Conservation (phyloP, 2,888 invertebrate species). For the Eristalinus aeneus region DNA sequence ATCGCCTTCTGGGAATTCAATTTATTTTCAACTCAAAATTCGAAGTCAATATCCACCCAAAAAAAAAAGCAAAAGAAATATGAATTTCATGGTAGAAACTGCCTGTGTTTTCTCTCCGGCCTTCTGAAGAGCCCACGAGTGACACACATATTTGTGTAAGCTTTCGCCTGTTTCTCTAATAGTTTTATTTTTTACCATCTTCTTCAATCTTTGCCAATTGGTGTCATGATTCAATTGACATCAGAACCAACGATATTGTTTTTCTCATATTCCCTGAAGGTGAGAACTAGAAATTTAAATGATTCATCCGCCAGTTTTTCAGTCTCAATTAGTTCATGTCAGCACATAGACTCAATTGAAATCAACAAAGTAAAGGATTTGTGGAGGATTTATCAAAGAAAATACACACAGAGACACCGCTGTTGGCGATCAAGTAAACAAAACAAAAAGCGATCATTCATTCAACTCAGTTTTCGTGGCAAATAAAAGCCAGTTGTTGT, state of each 20-base stretch:
- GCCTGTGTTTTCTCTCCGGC: background rate
- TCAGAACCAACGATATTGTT: background rate
- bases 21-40: background rate
- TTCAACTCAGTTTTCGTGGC: background rate
- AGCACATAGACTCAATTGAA: background rate
- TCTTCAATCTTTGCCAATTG: background rate
- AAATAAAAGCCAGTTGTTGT: background rate
- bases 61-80: background rate
- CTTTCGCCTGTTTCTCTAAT: background rate
- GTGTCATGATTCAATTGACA: background rate
- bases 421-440: background rate
- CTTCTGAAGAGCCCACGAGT: constrained; percentile 1
- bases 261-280: background rate
- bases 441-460: background rate
- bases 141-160: background rate
- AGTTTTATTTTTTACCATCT: background rate
- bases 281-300: background rate
- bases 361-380: background rate
- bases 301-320: background rate
- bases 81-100: constrained; percentile 16
- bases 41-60: background rate
- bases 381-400: background rate
- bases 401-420: background rate
- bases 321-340: background rate
- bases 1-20: constrained; percentile 20